Percentiles rank a stretch among this genome's conserved stretches.
Conservation (phyloP, 2,888 invertebrate species). For the Seira sanloemensis region DNA sequence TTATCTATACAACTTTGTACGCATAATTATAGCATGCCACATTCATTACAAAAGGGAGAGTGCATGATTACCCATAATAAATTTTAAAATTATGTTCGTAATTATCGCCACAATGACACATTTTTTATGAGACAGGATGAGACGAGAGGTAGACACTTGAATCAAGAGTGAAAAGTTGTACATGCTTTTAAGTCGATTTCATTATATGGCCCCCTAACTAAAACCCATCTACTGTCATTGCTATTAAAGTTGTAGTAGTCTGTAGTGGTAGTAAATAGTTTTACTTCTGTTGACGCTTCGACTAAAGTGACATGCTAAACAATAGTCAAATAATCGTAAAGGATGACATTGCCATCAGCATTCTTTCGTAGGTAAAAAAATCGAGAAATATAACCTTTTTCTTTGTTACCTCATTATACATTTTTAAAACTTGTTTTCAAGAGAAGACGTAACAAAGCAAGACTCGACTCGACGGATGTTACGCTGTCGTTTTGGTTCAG, state of each 20-base stretch:
- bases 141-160: too few relatives aligned
- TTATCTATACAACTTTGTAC: background rate
- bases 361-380: background rate
- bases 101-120: slow-evolving; percentile 1
- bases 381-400: background rate
- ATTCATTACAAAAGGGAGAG: too few relatives aligned
- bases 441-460: too few relatives aligned
- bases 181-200: too few relatives aligned
- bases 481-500: background rate
- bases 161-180: too few relatives aligned
- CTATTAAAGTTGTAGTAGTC: too few relatives aligned
- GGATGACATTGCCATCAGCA: background rate
- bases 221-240: too few relatives aligned
- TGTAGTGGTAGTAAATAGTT: too few relatives aligned
- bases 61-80: background rate
- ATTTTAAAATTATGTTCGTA: background rate
- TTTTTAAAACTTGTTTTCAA: background rate
- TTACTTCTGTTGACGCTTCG: background rate
- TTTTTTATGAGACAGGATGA: too few relatives aligned
- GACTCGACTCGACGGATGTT: background rate
- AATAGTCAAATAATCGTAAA: background rate
- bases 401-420: background rate
- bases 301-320: slow-evolving; percentile 7
- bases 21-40: background rate
- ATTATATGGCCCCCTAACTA: too few relatives aligned